Evolutionary conservation across 2,888 invertebrate species (phyloP), one percentile per base, ranked within the genome.

Genomic region (Acleris sparsana): DNA sequence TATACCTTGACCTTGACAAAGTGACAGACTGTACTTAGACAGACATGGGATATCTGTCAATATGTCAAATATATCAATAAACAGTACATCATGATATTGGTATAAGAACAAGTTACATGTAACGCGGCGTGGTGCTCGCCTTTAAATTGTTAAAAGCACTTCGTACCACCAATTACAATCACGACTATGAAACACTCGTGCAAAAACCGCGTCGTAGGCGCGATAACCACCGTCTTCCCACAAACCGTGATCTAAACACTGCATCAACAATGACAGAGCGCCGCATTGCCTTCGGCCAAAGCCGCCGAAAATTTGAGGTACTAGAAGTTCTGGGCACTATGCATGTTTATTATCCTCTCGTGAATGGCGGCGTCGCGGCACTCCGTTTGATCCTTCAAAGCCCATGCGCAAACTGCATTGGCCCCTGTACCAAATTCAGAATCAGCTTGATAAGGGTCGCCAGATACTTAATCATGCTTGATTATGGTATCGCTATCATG

Each of bases 401-500:
- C 11, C 13, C 4, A 13, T 39, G 4, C 39, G 39, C 3, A 39
- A 5, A 9, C 39, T 33, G 33, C 39, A 13, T 13, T 13, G 0
- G 11, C 13, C 39, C 39, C 13, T 39, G 33, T 33, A 39, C 13
- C 1, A 39, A 39, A 11, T 13, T 39, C 39, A 39, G 1, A 13
- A 39, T 9, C 39, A 4, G 9, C 1, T 39, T 39, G 13, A 3
- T 4, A 39, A 39, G 13, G 39, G 4, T 13, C 13, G 39, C 3
- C 13, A 39, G 13, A 39, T 39, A 9, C 13, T 13, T 13, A 39
- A 13, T 9, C 13, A 3, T 13, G 4, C 1, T 39, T 39, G 39
- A 39, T 0, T 78, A 82, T n/a, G 52, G 68, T 1, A 70, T 67
- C 57, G 72, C 71, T 3, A 51, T 76, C 20, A 46, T 73, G 17